Base-by-base conservation (phyloP, 1,140 invertebrate species). In the Sarcophaga peregrina region DNA sequence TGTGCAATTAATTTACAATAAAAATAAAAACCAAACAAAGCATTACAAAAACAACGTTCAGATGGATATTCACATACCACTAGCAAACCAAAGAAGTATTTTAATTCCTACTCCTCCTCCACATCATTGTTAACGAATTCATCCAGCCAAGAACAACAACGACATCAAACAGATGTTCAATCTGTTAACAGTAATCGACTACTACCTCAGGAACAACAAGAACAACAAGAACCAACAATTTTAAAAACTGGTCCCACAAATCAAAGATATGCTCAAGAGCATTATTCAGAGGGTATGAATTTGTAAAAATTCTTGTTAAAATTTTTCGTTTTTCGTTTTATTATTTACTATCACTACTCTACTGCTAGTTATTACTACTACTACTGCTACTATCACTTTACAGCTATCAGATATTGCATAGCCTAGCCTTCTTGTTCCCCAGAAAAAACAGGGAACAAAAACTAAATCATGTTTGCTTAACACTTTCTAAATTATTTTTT, bases 41-140 rank as follows among this genome's bases (percentile, higher is more conserved):
- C 75, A 3, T 11, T 11, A 50, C 48, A 78, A 50, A 52, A 76
- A 46, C 37, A 78, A 78, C 75, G 8, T 68, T 20, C n/a, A 68
- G 17, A n/a, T 68, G 62, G 62, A 68, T 20, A 17, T 25, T 20
- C 62, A n/a, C 62, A 8, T 50, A 17, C 75, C 75, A 78, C 75
- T 20, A 78, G 25, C 15, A 78, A 78, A 78, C 75, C 75, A 78
- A 78, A 78, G 75, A 78, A 25, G 75, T 50, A 78, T 47, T 78
- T 78, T 78, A 78, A 78, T 78, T 78, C 50, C 13, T 8, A 17
- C 3, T 68, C 62, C 62, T 68, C 17, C 62, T 68, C 62, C 7
- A 15, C 54, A 0, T 10, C 75, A 45, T 78, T 47, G 47, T 78
- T 17, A 46, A n/a, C 74, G 48, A 47, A 76, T 5, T 74, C 37